Base-by-base conservation (phyloP, 2,797 vertebrate genomes). In the Melanogrammus aeglefinus region DNA sequence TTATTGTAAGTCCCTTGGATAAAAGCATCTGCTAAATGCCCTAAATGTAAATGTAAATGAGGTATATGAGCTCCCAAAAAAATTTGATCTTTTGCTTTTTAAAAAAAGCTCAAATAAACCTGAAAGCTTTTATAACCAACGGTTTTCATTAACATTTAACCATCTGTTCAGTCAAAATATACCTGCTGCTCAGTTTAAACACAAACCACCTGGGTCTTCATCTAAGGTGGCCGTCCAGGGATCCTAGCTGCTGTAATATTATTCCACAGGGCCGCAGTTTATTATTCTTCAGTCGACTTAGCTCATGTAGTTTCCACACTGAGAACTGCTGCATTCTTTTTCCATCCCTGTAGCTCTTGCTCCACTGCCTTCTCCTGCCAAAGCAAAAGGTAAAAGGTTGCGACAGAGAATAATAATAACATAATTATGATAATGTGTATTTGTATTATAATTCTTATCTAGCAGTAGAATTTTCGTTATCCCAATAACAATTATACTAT, bases 251-350 rank as follows among this genome's bases (percentile, higher is more conserved):
- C 39, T 57, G 74, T 86, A 85, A 83, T 35, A 77, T 51, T 78
- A 75, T 81, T 84, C 74, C 73, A 71, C 6, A 75, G 39, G 73
- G 51, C 21, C 75, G 81, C 75, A 72, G 7, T 75, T 79, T 47
- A 76, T 78, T 83, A 76, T 73, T 78, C 76, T 77, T 77, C 79
- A 35, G 72, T 80, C 77, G 69, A 57, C 38, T 80, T 77, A 77
- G 63, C 78, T 88, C 72, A 75, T 78, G 18, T 76, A 39, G 84
- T 86, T 82, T 83, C 82, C 82, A 77, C 73, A 83, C 79, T 81
- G 41, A 80, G 21, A 29, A 27, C 63, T 5, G n/a, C n/a, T 2
- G 63, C 1, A 0, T 6, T 24, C 8, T 14, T 44, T 70, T 70
- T 81, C 12, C 31, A 76, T 75, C 66, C 35, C 51, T 76, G 81